Conservation (phyloP, 2,797 vertebrate genomes). For the Dryobates pubescens region DNA sequence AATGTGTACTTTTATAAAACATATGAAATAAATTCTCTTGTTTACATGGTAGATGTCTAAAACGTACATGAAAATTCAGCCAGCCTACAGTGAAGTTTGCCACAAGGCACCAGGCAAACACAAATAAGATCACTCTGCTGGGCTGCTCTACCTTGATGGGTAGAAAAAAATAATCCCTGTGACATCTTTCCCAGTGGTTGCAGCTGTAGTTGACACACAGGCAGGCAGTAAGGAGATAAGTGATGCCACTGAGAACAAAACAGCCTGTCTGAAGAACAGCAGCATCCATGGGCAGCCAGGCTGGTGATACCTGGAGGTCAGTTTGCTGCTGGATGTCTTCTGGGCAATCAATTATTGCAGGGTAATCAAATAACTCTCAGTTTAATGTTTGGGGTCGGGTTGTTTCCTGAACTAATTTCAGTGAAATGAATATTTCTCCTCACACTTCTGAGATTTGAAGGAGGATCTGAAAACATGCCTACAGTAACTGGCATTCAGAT, state of each 20-base stretch:
- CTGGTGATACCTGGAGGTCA: rapidly evolving
- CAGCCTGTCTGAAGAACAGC: not conserved
- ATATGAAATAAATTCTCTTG: not conserved
- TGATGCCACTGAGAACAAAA: rapidly evolving
- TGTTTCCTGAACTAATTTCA: not conserved
- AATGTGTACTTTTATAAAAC: not conserved
- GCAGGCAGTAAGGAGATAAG: rapidly evolving
- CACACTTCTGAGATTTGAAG: not conserved
- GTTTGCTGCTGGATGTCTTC: not conserved
- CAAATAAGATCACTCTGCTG: rapidly evolving
- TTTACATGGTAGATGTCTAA: not conserved
- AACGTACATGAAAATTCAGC: not conserved
- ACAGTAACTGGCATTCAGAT: not conserved
- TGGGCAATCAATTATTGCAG: not conserved
- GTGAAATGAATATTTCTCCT: not conserved
- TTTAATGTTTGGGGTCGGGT: not conserved
- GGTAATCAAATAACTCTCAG: not conserved
- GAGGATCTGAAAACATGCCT: not conserved
- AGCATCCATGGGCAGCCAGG: rapidly evolving
- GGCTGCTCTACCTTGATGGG: rapidly evolving
- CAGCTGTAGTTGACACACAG: not conserved
- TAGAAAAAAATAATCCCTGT: rapidly evolving
- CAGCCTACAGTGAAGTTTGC: not conserved
- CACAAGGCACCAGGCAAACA: not conserved
- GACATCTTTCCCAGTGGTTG: not conserved